phyloP scores from a whole-genome alignment of 2,797 vertebrate genomes.

The Peromyscus nudipes region DNA sequence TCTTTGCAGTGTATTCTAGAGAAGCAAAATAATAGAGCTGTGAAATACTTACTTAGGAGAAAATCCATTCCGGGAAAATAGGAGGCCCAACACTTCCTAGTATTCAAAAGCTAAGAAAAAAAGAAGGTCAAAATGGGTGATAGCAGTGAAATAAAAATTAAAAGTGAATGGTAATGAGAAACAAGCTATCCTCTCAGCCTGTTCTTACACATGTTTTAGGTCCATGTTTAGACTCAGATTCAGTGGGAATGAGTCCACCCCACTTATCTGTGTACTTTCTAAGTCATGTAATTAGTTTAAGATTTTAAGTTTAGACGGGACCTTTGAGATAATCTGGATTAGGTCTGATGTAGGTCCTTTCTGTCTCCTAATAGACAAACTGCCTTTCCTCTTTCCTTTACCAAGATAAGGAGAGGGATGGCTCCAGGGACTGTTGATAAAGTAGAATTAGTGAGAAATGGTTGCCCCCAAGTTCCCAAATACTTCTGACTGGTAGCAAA shows the following conservation, averaged over 20 bases:
- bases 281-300: background rate
- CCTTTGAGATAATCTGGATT: background rate
- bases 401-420: background rate
- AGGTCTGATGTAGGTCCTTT: background rate
- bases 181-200: background rate
- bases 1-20: background rate
- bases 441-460: background rate
- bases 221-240: background rate
- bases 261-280: background rate
- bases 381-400: background rate
- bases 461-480: background rate
- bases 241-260: background rate
- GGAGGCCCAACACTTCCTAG: background rate
- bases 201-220: background rate
- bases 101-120: background rate
- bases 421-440: background rate
- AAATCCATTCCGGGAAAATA: background rate
- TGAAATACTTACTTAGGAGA: background rate
- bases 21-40: conserved; percentile 37
- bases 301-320: background rate
- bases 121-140: background rate
- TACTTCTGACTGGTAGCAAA: background rate
- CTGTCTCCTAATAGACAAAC: background rate
- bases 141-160: background rate
- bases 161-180: background rate